Conservation (phyloP, 2,113 vertebrate species). For the Megaceryle torquata region DNA sequence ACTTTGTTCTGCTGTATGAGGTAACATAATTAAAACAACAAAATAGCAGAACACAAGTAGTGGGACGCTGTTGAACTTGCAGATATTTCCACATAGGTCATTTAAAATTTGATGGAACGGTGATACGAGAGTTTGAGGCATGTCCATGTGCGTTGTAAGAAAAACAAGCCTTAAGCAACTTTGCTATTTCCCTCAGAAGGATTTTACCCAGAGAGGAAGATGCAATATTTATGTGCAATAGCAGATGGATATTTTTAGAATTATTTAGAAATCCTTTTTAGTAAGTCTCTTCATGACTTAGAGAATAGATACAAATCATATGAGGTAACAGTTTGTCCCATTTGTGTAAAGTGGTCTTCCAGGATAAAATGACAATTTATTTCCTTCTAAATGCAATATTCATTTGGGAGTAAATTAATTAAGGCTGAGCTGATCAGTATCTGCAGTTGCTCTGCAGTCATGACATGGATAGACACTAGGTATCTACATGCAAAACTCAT, state of each 20-base stretch:
- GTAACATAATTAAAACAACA: not conserved
- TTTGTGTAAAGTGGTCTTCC: slow-evolving; percentile 16
- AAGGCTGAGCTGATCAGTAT: slow-evolving; percentile 52
- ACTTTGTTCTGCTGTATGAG: not conserved
- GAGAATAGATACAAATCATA: slow-evolving; percentile 34
- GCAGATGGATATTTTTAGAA: slow-evolving; percentile 6
- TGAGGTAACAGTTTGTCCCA: slow-evolving; percentile 22
- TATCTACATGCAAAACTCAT: not conserved
- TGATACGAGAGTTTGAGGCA: not conserved
- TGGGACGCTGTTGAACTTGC: not conserved
- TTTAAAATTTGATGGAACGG: not conserved
- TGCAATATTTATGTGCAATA: not conserved
- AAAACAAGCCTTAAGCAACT: slow-evolving; percentile 7
- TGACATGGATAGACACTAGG: not conserved
- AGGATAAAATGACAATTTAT: slow-evolving; percentile 55
- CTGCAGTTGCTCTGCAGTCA: slow-evolving; percentile 31
- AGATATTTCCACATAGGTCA: not conserved
- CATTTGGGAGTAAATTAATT: slow-evolving; percentile 64
- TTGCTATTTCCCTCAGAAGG: not conserved
- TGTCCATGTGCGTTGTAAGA: not conserved
- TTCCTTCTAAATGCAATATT: slow-evolving; percentile 42
- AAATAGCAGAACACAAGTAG: not conserved
- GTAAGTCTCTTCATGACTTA: not conserved
- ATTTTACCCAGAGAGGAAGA: not conserved
- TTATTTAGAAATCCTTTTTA: not conserved